Evolutionary conservation across 2,888 invertebrate species (phyloP), one percentile per base, ranked within the genome.

Genomic region (Cantharis flavilabris): DNA sequence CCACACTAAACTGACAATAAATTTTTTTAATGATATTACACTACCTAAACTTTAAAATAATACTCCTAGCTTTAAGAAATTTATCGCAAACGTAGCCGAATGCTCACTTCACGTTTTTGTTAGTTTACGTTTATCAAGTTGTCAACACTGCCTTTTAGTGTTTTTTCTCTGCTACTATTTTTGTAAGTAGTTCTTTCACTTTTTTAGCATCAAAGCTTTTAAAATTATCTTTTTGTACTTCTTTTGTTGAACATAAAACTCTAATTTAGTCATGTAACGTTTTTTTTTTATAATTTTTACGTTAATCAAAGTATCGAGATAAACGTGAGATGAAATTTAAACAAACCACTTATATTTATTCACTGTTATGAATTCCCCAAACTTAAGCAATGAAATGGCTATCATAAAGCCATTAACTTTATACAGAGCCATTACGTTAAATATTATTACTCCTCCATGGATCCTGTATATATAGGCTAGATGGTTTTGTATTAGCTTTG

Each of bases 1-100:
- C 87, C 86, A 84, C 85, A 86, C 86, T 87, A 86, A 87, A 86
- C 85, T 84, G 86, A 85, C 87, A 86, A 88, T 88, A 88, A 88
- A 88, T 87, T 84, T 86, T 88, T 88, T 88, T 88, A 88, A 88
- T 88, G 88, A 86, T 86, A 83, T 49, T 49, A 49, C 49, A 49
- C 49, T 49, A 49, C 49, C 49, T 49, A 49, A 49, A 49, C 49
- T 49, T 49, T 49, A 49, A 49, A 49, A 49, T 49, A 49, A 49
- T 49, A 49, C 49, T 49, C n/a, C n/a, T 49, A n/a, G 49, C 49
- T 49, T n/a, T 49, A 49, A 49, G 49, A 49, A 49, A 49, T 49
- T 49, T 49, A 49, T 49, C 7, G 49, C n/a, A n/a, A 49, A n/a
- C 49, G 13, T n/a, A n/a, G 7, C 49, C n/a, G 49, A 49, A 49